Percentiles rank a stretch among this genome's conserved stretches.
These are phyloP conservation scores for Gnatocerus cornutus DNA, from an alignment of 2,888 invertebrate species.

Conservation along the genomic window DNA sequence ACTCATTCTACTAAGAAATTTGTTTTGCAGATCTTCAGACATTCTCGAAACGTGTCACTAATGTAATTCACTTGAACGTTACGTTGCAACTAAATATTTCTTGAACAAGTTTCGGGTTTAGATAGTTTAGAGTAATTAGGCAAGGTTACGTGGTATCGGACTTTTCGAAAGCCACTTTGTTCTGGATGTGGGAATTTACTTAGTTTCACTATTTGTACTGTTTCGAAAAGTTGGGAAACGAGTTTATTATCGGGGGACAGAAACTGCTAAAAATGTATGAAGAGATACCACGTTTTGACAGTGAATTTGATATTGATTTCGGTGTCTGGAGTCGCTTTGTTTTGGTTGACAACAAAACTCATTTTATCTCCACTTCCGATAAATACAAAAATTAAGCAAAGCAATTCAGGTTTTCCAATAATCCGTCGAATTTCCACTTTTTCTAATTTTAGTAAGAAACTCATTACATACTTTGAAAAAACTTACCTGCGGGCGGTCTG, in stretches of 20 bases:
- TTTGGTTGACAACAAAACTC: too few relatives aligned
- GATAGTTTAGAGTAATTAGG: slow-evolving; percentile 32
- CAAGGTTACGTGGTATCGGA: slow-evolving; percentile 32
- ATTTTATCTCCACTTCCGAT: too few relatives aligned
- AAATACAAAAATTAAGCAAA: too few relatives aligned
- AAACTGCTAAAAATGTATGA: too few relatives aligned
- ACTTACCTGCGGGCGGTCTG: too few relatives aligned
- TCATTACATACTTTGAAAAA: too few relatives aligned
- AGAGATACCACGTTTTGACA: too few relatives aligned
- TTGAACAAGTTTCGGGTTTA: slow-evolving; percentile 30
- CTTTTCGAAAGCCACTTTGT: slow-evolving; percentile 30
- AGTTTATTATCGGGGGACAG: slow-evolving; percentile 4
- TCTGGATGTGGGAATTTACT: slow-evolving; percentile 15
- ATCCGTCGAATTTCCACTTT: too few relatives aligned
- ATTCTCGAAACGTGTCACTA: background rate
- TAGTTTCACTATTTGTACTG: slow-evolving; percentile 21
- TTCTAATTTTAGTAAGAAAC: too few relatives aligned
- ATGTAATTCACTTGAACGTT: background rate
- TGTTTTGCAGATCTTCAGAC: slow-evolving; percentile 11
- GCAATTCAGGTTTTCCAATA: too few relatives aligned
- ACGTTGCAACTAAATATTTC: slow-evolving; percentile 25
- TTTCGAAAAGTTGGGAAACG: slow-evolving; percentile 8
- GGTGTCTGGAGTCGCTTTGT: too few relatives aligned
- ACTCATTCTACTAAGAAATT: slow-evolving; percentile 4
- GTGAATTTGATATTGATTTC: too few relatives aligned